Conservation (phyloP, 2,888 invertebrate genomes). For the Bombyx huttoni region DNA sequence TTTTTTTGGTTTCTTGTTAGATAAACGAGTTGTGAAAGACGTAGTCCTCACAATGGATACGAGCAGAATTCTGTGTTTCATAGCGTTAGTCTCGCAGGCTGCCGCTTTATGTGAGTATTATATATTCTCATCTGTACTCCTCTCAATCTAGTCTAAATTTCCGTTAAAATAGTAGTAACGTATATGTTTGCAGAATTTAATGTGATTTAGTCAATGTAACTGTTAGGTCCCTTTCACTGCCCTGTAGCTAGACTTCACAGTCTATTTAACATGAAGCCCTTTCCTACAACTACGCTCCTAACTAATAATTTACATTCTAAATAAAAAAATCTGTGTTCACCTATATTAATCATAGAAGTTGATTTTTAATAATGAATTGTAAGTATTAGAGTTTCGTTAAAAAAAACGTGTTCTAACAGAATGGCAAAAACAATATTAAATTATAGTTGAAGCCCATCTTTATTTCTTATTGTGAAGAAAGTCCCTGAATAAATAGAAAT, state of each 20-base stretch:
- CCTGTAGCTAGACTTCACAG: background rate
- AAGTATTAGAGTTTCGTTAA: too few species aligned
- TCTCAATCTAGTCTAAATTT: background rate
- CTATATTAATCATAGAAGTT: too few species aligned
- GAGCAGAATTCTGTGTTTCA: slow-evolving; percentile 44
- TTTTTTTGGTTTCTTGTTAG: slow-evolving; percentile 60
- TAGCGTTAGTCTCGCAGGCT: slow-evolving; percentile 46
- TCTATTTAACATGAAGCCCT: slow-evolving; percentile 3
- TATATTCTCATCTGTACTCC: background rate
- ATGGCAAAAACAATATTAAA: too few species aligned
- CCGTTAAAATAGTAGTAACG: background rate
- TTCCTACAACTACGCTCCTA: background rate
- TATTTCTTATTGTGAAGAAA: too few species aligned
- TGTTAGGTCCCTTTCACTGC: slow-evolving; percentile 2
- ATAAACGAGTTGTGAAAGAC: slow-evolving; percentile 50
- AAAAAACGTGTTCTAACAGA: too few species aligned
- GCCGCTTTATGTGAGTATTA: slow-evolving; percentile 54
- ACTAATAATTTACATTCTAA: too few species aligned
- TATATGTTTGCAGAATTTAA: background rate
- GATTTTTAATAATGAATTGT: too few species aligned
- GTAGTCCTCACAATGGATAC: slow-evolving; percentile 53
- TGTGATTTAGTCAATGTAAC: too few species aligned
- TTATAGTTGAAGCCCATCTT: too few species aligned
- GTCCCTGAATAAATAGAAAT: too few species aligned
- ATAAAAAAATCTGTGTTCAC: too few species aligned